Evolutionary conservation across 2,797 vertebrate species (phyloP).

Genomic region (Hemibagrus guttatus): DNA sequence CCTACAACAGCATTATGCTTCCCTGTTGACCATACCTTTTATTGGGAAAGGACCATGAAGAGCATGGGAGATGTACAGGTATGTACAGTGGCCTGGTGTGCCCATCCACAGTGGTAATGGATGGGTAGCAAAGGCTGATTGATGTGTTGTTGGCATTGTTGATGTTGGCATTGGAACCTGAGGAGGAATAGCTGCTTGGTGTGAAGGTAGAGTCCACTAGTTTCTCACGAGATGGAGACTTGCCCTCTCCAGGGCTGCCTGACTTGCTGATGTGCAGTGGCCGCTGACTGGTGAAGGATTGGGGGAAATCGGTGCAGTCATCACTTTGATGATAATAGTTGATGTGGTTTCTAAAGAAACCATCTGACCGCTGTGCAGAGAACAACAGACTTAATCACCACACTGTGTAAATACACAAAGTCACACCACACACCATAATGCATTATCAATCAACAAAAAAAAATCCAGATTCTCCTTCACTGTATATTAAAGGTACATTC

Average conservation of each 20-base stretch:
- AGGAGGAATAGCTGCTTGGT: slow-evolving; percentile 95
- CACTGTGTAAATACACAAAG: background rate
- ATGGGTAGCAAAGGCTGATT: slow-evolving; percentile 81
- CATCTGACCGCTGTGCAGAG: slow-evolving; percentile 84
- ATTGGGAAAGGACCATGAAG: slow-evolving; percentile 88
- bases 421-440: background rate
- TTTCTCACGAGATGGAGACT: slow-evolving; percentile 95
- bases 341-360: slow-evolving; percentile 96
- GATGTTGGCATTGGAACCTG: slow-evolving; percentile 97
- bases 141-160: slow-evolving; percentile 99
- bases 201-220: slow-evolving; percentile 95
- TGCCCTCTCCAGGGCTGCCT: slow-evolving; percentile 86
- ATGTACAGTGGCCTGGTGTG: slow-evolving; percentile 82
- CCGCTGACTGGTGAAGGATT: slow-evolving; percentile 95
- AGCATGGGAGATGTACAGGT: slow-evolving; percentile 83
- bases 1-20: background rate
- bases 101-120: slow-evolving; percentile 90
- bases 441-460: background rate
- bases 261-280: slow-evolving; percentile 96
- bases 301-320: slow-evolving; percentile 86
- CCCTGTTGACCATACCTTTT: slow-evolving; percentile 78
- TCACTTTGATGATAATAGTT: slow-evolving; percentile 96
- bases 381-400: background rate
- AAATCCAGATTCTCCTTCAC: background rate
- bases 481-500: background rate